These are phyloP conservation scores for Margaritifera margaritifera DNA, from an alignment of 2,888 invertebrate genomes.

Conservation along the genomic window DNA sequence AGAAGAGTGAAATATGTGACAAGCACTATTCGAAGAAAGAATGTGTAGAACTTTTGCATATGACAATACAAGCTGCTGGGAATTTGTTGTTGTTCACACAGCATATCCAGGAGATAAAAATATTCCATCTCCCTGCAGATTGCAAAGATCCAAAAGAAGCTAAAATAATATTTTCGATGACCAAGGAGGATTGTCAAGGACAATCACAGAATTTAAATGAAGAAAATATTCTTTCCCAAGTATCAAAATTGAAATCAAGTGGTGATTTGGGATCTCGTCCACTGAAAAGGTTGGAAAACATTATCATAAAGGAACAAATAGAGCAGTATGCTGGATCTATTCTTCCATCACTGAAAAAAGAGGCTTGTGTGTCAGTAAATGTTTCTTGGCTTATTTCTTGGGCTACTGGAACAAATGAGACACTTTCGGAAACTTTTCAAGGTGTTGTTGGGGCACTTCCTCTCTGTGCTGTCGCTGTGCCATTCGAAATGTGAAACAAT, in stretches of 20 bases:
- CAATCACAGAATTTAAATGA: neutral
- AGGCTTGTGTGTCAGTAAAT: too few relatives aligned
- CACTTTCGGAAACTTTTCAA: slow-evolving; percentile 3
- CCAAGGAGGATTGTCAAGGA: too few relatives aligned
- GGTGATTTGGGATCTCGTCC: too few relatives aligned
- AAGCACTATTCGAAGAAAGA: slow-evolving; percentile 50
- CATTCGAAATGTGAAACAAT: neutral
- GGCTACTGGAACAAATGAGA: slow-evolving; percentile 24
- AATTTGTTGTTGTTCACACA: slow-evolving; percentile 67
- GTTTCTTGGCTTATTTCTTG: slow-evolving; percentile 32
- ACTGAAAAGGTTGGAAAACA: too few relatives aligned
- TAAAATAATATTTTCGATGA: neutral
- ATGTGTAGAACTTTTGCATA: slow-evolving; percentile 50
- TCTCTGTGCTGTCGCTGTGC: slow-evolving; percentile 28
- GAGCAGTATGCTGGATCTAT: too few relatives aligned
- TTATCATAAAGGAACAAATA: too few relatives aligned
- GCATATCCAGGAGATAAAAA: slow-evolving; percentile 54
- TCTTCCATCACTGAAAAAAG: too few relatives aligned
- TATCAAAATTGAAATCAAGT: too few relatives aligned
- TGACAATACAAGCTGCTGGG: slow-evolving; percentile 51
- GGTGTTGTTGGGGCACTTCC: slow-evolving; percentile 29
- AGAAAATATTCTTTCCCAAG: too few relatives aligned
- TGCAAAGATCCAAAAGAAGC: neutral
- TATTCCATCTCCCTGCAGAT: slow-evolving; percentile 53
- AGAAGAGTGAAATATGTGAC: slow-evolving; percentile 56